Evolutionary conservation across 92 coral and sea anemone species (phyloP).

Genomic region (Isaurus tuberculatus): DNA sequence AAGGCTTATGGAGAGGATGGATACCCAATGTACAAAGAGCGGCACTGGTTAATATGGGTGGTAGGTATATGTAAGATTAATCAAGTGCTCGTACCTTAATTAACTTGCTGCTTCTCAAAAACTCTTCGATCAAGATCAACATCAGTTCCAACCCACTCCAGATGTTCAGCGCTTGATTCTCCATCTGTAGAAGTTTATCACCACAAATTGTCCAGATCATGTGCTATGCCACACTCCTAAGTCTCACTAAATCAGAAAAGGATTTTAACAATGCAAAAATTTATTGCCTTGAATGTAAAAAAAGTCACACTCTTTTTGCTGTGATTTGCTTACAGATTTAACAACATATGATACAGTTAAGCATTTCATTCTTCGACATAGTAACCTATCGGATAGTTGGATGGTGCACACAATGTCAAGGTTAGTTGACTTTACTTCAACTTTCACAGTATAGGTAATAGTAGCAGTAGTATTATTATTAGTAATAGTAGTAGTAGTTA

Average conservation of each 20-base stretch:
- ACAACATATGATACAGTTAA: slow-evolving; percentile 97
- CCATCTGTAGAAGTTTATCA: too few relatives aligned
- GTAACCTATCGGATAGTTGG: slow-evolving; percentile 81
- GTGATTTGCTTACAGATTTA: slow-evolving; percentile 82
- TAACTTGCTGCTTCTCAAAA: too few relatives aligned
- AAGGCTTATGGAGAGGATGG: slow-evolving; percentile 98
- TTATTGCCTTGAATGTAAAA: too few relatives aligned
- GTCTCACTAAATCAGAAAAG: too few relatives aligned
- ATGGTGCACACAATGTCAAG: slow-evolving; percentile 89
- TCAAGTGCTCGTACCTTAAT: too few relatives aligned
- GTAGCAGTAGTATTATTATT: neutral
- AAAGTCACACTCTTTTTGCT: too few relatives aligned
- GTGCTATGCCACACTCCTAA: too few relatives aligned
- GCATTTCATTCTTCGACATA: slow-evolving; percentile 81
- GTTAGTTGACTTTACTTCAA: slow-evolving; percentile 35
- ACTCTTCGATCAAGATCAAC: too few relatives aligned
- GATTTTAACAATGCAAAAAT: too few relatives aligned
- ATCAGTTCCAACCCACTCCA: too few relatives aligned
- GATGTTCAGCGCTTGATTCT: too few relatives aligned
- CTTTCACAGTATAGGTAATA: neutral
- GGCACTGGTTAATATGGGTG: slow-evolving; percentile 97
- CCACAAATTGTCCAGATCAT: too few relatives aligned
- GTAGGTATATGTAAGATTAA: slow-evolving; percentile 66
- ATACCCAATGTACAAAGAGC: slow-evolving; percentile 97
- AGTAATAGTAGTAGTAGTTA: neutral